A percentile compares a stretch with the other conserved stretches of the same genome.
Conservation (phyloP, 1,140 invertebrate genomes). For the Drosophila takahashii region DNA sequence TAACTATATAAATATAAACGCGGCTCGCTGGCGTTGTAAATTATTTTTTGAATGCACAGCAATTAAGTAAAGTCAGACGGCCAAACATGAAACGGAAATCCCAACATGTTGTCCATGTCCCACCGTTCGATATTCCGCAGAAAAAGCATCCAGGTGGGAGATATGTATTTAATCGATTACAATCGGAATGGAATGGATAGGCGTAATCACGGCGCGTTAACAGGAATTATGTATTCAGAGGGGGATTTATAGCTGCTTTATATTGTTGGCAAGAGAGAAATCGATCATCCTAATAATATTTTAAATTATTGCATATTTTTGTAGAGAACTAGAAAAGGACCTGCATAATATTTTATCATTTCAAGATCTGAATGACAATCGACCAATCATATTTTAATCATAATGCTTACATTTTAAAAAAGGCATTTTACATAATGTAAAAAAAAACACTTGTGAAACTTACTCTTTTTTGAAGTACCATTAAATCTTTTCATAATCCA, state of each 20-base stretch:
- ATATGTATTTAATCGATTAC: constrained; percentile 3
- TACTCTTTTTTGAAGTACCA: not conserved
- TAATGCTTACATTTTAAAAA: not conserved
- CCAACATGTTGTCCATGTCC: constrained; percentile 49
- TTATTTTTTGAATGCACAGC: constrained; percentile 49
- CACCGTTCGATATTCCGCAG: constrained; percentile 13
- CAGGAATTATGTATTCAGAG: constrained; percentile 25
- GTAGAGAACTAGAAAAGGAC: too few relatives aligned
- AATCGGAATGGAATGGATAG: constrained; percentile 13
- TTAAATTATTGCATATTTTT: not conserved
- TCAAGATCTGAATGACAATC: too few relatives aligned
- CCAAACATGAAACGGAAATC: constrained; percentile 56
- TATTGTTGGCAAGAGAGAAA: too few relatives aligned
- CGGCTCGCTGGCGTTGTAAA: constrained; percentile 28
- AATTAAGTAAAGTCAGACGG: constrained; percentile 56
- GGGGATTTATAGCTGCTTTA: constrained; percentile 7
- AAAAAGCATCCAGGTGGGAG: constrained; percentile 23
- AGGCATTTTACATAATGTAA: not conserved
- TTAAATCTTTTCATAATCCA: constrained; percentile 19
- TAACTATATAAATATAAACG: constrained; percentile 43
- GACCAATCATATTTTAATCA: too few relatives aligned
- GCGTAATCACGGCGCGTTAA: constrained; percentile 20
- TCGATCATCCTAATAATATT: not conserved
- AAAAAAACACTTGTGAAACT: not conserved
- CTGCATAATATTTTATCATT: too few relatives aligned